Evolutionary conservation across 1,140 invertebrate genomes (phyloP), one percentile per base, ranked within the genome.

Genomic region (Rhagoletis pomonella): DNA sequence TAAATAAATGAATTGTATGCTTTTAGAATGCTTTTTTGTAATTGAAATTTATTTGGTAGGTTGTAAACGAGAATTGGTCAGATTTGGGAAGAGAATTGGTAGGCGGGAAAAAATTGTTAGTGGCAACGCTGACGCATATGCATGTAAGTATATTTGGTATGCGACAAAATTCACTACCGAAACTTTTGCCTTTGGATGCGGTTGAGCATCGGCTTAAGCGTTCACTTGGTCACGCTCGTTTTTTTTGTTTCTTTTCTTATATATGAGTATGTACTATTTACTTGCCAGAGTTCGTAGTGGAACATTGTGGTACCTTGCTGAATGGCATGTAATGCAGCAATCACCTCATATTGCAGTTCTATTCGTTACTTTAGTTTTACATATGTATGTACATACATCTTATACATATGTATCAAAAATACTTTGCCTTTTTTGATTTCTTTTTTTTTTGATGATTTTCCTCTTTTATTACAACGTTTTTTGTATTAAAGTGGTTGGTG

Each of bases 361-460:
- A 81, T 81, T 81, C n/a, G 73, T 81, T 55, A 81, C 73, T 73
- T 58, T 55, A 73, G 44, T 47, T 44, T 47, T 73, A 44, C 14
- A 29, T 29, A 29, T 29, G 29, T 29, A 29, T 29, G 29, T 67
- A 1, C 14, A 44, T 73, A 12, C 4, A 3, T 69, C 9, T 42
- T 39, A 39, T 4, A 29, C 29, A 29, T 29, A 29, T 29, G 29
- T 29, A 29, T 29, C n/a, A 29, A 29, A 29, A 29, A 29, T 77
- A 29, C 29, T 29, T 29, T 29, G 0, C 29, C 1, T 29, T 29
- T 29, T 29, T 29, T 29, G 29, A 29, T 29, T 29, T 29, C 29
- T 29, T 29, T 29, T 29, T 29, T 29, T 29, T 29, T 29, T 29
- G 29, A 29, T 29, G 29, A 29, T 29, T 73, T 58, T 55, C 44